Evolutionary conservation across 2,113 vertebrate species (phyloP), one percentile per base, ranked within the genome.

Genomic region (Narcine bancroftii): DNA sequence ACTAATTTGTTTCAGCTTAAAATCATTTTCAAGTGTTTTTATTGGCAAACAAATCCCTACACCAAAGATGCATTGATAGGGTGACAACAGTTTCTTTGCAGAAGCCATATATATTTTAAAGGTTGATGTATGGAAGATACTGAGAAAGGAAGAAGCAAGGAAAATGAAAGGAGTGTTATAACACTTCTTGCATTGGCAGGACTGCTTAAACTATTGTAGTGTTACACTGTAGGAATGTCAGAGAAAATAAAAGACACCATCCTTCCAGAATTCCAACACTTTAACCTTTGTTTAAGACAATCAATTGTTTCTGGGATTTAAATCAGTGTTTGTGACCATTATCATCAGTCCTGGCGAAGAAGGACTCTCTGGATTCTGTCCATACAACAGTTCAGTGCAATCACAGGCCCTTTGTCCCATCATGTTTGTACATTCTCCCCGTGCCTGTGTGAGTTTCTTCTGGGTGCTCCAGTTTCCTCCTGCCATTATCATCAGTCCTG

Each of bases 1-100:
- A 56, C 81, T n/a, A 85, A 85, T 17, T n/a, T 85, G 81, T 85
- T 85, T 85, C 81, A 56, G 77, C 26, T 75, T 75, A 75, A 75
- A 81, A 81, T 24, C 47, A 81, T 53, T 81, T 53, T 9, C 45
- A 53, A 47, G 53, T 81, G 77, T 33, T n/a, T 85, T n/a, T 15
- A 56, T n/a, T 85, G 47, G 47, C 50, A 56, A n/a, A 56, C 50
- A 85, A 56, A 3, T 45, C n/a, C 47, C 50, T 2, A 85, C 50
- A 5, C 66, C 21, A 69, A 85, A 85, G 47, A 19, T 85, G 29
- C n/a, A 85, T 56, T 85, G 77, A 29, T 81, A 81, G 77, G 77
- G 45, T 81, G 77, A 53, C 21, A 47, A 77, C 17, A 45, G 77
- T 29, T 81, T 29, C 42, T 79, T 21, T 50, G 50, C 50, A n/a